Conservation (phyloP, 2,888 invertebrate species). For the Magallana nippona region DNA sequence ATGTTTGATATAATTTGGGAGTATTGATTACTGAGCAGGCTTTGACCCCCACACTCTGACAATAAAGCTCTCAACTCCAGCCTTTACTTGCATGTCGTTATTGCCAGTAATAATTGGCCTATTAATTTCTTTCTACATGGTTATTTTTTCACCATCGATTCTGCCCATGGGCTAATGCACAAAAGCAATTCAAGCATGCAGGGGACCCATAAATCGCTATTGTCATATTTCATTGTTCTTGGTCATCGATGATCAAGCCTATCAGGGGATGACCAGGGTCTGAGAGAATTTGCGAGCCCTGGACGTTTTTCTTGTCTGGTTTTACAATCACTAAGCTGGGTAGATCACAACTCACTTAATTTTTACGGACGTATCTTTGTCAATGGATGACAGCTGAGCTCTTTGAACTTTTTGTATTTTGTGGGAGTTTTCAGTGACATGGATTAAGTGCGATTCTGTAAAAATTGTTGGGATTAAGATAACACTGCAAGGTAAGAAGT, state of each 20-base stretch:
- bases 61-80: conserved; percentile 8
- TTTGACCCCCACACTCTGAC: background rate
- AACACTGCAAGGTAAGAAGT: conserved; percentile 14
- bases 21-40: conserved; percentile 23
- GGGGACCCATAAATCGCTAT: conserved; percentile 12
- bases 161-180: conserved; percentile 33
- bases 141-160: conserved; percentile 33
- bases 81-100: conserved; percentile 15
- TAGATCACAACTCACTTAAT: background rate
- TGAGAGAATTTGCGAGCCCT: background rate
- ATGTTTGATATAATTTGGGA: conserved; percentile 34
- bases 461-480: background rate
- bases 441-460: background rate
- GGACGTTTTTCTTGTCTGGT: background rate
- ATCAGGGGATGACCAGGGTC: conserved; percentile 9
- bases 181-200: conserved; percentile 30
- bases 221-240: conserved; percentile 27
- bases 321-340: background rate
- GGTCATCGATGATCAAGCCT: conserved; percentile 16
- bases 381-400: background rate
- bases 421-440: conserved; percentile 16
- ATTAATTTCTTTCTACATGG: conserved; percentile 33
- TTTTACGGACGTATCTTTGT: background rate
- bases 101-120: conserved; percentile 25
- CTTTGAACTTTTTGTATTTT: conserved; percentile 11